Evolutionary conservation across 2,888 invertebrate species (phyloP).

Genomic region (Dryobotodes eremita): DNA sequence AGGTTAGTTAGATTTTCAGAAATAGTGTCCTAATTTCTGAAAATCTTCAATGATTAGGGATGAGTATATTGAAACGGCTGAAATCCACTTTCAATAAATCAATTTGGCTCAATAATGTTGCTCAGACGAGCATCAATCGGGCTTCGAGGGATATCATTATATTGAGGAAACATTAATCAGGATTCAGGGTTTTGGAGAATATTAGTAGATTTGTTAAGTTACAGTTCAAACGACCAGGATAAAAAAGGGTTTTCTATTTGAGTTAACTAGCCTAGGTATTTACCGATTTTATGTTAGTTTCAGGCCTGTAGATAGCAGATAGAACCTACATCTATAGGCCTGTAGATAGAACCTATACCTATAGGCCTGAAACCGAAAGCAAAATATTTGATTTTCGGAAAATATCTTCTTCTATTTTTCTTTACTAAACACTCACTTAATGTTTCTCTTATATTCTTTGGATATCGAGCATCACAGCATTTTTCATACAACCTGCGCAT

Average conservation of each 20-base stretch:
- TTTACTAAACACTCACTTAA: no score
- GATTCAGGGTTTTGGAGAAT: slow-evolving; percentile 1
- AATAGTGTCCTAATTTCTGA: neutral
- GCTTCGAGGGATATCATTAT: slow-evolving; percentile 14
- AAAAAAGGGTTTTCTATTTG: no score
- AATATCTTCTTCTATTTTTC: no score
- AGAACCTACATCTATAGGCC: no score
- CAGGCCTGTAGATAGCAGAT: no score
- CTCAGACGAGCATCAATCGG: slow-evolving; percentile 10
- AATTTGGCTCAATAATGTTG: slow-evolving; percentile 31
- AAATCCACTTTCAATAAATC: slow-evolving; percentile 17
- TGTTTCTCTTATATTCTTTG: neutral
- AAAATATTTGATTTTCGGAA: neutral
- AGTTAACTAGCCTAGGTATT: no score
- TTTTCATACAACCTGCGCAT: slow-evolving; percentile 6
- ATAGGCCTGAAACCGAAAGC: neutral
- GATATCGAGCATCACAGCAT: neutral
- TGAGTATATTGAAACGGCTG: neutral
- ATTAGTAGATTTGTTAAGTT: neutral
- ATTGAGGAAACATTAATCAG: slow-evolving; percentile 35
- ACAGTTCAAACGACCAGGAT: no score
- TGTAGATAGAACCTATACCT: no score
- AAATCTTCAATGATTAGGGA: neutral
- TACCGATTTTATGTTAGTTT: neutral
- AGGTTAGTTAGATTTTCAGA: neutral